These are phyloP conservation scores for Brachyptera putata DNA, from an alignment of 2,888 invertebrate genomes.

Conservation along the genomic window DNA sequence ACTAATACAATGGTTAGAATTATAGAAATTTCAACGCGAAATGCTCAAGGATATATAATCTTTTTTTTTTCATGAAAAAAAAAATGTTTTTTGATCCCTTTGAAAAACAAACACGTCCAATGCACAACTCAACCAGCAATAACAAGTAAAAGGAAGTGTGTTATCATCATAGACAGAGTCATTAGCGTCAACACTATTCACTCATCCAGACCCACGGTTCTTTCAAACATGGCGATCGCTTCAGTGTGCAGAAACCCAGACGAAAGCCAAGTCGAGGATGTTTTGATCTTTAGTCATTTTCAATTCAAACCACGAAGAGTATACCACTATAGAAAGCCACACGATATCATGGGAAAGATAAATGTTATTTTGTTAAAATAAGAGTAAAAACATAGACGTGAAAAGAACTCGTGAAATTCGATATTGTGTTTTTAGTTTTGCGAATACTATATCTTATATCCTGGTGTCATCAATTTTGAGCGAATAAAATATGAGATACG, in stretches of 20 bases:
- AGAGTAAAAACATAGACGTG: neutral
- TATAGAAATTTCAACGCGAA: neutral
- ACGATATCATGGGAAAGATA: constrained; percentile 13
- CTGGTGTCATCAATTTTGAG: no score
- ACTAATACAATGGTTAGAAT: no score
- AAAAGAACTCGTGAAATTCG: neutral
- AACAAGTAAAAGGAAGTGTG: constrained; percentile 11
- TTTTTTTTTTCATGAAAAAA: neutral
- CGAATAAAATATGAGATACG: no score
- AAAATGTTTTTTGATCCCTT: neutral
- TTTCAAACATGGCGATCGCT: no score
- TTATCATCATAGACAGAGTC: constrained; percentile 3
- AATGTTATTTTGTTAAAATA: constrained; percentile 11
- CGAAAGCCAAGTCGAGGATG: constrained; percentile 4
- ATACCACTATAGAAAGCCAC: constrained; percentile 9
- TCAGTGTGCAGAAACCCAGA: constrained; percentile 3
- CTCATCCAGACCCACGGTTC: neutral
- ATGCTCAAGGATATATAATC: neutral
- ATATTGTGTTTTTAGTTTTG: neutral
- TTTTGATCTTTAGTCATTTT: constrained; percentile 9
- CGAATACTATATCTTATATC: no score
- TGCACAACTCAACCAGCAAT: neutral
- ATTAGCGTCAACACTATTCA: constrained; percentile 18
- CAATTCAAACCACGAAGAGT: constrained; percentile 1
- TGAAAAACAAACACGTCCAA: constrained; percentile 11